Conservation (phyloP, 53 echinoderm and acorn worm genomes). For the Luidia sarsii region DNA sequence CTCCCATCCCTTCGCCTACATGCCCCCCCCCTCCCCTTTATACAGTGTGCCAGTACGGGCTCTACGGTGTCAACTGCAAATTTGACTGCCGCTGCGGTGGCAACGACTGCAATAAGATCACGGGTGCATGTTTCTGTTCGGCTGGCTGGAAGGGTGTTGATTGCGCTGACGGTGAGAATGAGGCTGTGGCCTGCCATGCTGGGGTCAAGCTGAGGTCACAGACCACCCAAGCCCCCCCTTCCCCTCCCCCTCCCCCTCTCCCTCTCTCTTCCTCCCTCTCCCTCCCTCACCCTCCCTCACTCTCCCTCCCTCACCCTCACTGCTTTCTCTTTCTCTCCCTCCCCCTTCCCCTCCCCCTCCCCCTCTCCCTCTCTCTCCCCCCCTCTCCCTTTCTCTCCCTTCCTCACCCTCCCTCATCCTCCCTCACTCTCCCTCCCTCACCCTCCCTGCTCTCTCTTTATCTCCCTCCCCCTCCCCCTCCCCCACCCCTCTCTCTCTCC, state of each 20-base stretch:
- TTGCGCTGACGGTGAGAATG: slow-evolving; percentile 85
- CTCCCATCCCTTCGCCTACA: not conserved
- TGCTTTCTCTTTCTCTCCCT: too few relatives aligned
- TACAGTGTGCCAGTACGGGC: slow-evolving; percentile 83
- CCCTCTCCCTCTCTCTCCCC: too few relatives aligned
- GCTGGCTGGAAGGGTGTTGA: slow-evolving; percentile 88
- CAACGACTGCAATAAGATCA: slow-evolving; percentile 88
- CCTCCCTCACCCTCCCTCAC: too few relatives aligned
- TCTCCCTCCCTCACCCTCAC: too few relatives aligned
- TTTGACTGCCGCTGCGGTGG: slow-evolving; percentile 92
- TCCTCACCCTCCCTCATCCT: too few relatives aligned
- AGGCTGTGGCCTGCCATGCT: slow-evolving; percentile 12
- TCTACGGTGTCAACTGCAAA: slow-evolving; percentile 92
- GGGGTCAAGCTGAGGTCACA: slow-evolving; percentile 14
- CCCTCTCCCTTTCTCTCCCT: too few relatives aligned
- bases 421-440: too few relatives aligned
- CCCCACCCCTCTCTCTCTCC: too few relatives aligned
- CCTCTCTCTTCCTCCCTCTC: not conserved
- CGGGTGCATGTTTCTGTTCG: slow-evolving; percentile 92
- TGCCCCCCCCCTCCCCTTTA: slow-evolving; percentile 8
- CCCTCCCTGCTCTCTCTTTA: too few relatives aligned
- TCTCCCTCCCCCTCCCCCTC: too few relatives aligned
- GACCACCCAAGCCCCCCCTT: too few relatives aligned
- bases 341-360: too few relatives aligned
- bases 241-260: not conserved